These are phyloP conservation scores for Hormaphis cornu DNA, from an alignment of 1,140 invertebrate genomes.

Conservation along the genomic window DNA sequence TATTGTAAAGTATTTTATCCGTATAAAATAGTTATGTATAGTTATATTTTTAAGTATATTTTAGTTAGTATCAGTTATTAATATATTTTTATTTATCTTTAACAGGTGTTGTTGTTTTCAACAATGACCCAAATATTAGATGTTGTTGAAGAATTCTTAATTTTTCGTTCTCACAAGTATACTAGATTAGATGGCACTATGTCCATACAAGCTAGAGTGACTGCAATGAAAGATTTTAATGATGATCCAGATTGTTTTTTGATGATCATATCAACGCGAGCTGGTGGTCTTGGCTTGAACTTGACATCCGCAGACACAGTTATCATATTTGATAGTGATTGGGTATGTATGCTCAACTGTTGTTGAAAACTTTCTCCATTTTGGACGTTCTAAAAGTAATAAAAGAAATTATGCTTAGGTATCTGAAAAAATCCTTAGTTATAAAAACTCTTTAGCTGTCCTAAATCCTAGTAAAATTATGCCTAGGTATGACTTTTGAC, in stretches of 20 bases:
- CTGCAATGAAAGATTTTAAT: constrained; percentile 50
- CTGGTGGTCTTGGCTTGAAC: constrained; percentile 65
- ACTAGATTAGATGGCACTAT: constrained; percentile 56
- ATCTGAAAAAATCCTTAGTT: too few species aligned
- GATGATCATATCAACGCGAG: constrained; percentile 54
- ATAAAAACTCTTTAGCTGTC: too few species aligned
- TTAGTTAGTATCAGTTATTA: background rate
- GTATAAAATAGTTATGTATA: too few species aligned
- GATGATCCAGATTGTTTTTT: constrained; percentile 47
- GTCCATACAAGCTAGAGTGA: constrained; percentile 41
- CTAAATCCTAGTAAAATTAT: too few species aligned
- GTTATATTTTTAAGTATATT: too few species aligned
- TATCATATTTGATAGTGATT: constrained; percentile 68
- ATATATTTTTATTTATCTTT: constrained; percentile 21
- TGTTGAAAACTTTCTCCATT: too few species aligned
- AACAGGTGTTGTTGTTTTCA: constrained; percentile 61
- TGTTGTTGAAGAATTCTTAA: constrained; percentile 58
- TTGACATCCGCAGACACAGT: constrained; percentile 65
- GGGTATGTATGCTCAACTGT: constrained; percentile 45
- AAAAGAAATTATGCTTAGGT: too few species aligned
- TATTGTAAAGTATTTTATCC: too few species aligned
- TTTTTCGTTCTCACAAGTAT: constrained; percentile 48
- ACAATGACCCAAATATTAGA: constrained; percentile 60
- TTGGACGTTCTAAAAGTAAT: too few species aligned
- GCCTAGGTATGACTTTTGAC: too few species aligned